Conservation (phyloP, 2,113 vertebrate genomes). For the Orycteropus afer region DNA sequence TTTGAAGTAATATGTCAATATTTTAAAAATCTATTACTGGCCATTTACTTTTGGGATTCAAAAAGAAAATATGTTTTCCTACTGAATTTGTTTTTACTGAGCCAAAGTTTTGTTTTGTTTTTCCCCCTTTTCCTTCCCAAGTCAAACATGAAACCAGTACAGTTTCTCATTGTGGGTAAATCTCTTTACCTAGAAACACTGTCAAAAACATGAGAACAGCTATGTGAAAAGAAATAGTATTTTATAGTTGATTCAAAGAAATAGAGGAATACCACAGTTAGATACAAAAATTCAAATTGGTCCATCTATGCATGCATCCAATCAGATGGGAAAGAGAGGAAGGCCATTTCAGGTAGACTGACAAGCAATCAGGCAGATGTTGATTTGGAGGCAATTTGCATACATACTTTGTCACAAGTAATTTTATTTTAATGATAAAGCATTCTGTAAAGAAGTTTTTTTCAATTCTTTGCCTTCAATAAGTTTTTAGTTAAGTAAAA, state of each 20-base stretch:
- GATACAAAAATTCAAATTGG: neutral
- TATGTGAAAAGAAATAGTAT: neutral
- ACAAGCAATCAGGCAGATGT: neutral
- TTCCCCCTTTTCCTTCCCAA: neutral
- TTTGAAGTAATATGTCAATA: neutral
- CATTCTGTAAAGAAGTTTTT: neutral
- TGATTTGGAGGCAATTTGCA: neutral
- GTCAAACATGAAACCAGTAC: neutral
- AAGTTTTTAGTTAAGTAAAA: neutral
- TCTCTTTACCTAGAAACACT: neutral
- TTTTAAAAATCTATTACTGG: neutral
- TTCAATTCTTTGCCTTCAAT: neutral
- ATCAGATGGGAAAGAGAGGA: neutral
- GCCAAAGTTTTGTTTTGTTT: constrained; percentile 5
- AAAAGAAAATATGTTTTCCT: constrained; percentile 15
- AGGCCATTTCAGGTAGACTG: neutral
- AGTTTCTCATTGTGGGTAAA: neutral
- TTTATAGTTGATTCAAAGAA: neutral
- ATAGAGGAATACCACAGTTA: neutral
- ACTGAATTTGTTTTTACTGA: neutral
- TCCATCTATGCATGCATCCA: neutral
- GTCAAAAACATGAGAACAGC: constrained; percentile 13
- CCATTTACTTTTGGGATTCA: neutral
- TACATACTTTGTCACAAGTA: neutral
- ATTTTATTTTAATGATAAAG: constrained; percentile 5